Percentiles rank a stretch among this genome's conserved stretches.
Conservation (phyloP, 2,888 invertebrate genomes). For the Myathropa florea region DNA sequence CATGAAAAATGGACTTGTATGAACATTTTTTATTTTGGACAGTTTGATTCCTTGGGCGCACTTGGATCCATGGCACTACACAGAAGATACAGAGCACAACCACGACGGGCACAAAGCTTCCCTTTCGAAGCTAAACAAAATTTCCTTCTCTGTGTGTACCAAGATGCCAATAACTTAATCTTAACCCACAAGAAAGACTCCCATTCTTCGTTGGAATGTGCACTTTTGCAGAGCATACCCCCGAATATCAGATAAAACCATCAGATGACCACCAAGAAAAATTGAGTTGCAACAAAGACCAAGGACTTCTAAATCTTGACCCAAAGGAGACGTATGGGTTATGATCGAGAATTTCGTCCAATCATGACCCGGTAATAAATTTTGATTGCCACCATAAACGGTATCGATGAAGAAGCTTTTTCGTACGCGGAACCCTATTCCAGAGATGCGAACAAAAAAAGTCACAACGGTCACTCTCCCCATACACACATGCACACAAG, state of each 20-base stretch:
- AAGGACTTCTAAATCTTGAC: too few relatives aligned
- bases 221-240: not conserved
- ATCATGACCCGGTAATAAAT: conserved; percentile 41
- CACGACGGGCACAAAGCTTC: too few relatives aligned
- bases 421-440: not conserved
- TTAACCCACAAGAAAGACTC: too few relatives aligned
- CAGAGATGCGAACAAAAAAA: too few relatives aligned
- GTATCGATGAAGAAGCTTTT: not conserved
- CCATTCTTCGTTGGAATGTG: not conserved
- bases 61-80: too few relatives aligned
- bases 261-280: not conserved
- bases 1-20: too few relatives aligned
- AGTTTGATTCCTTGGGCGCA: too few relatives aligned
- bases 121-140: too few relatives aligned
- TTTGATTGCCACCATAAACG: conserved; percentile 21
- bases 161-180: too few relatives aligned
- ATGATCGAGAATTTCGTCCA: conserved; percentile 11
- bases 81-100: too few relatives aligned
- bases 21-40: too few relatives aligned
- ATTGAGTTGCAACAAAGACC: not conserved
- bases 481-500: not conserved
- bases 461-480: conserved; percentile 18
- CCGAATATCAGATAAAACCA: not conserved
- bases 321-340: not conserved
- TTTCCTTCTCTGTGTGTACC: too few relatives aligned